A percentile compares a stretch with the other conserved stretches of the same genome.
These are phyloP conservation scores for Pilophorus perplexus DNA, from an alignment of 2,888 invertebrate species.

Conservation along the genomic window DNA sequence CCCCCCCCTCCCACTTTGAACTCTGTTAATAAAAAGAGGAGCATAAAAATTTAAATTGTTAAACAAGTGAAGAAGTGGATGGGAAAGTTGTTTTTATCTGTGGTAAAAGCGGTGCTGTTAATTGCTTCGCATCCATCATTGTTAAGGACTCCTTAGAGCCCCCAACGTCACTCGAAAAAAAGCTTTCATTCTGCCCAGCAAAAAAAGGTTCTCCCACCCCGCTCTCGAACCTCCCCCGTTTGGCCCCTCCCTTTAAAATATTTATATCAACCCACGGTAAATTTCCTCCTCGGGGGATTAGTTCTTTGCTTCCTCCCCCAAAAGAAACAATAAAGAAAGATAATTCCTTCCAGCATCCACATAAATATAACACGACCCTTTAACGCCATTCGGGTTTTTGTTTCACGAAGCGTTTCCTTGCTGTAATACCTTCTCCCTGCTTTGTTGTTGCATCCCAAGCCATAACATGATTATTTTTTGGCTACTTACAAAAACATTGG, in stretches of 20 bases:
- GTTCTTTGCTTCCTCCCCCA: constrained; percentile 19
- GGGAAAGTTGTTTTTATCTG: constrained; percentile 31
- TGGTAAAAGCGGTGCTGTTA: constrained; percentile 26
- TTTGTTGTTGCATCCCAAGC: too few species aligned
- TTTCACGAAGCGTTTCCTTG: neutral
- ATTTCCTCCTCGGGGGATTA: constrained; percentile 21
- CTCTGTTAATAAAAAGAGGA: neutral
- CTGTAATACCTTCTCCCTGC: too few species aligned
- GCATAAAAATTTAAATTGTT: constrained; percentile 15
- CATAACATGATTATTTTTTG: too few species aligned
- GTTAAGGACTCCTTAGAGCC: constrained; percentile 31
- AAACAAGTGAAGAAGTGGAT: constrained; percentile 28
- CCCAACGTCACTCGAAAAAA: constrained; percentile 13
- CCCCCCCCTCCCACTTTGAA: neutral
- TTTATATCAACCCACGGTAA: constrained; percentile 28
- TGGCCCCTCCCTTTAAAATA: constrained; percentile 13
- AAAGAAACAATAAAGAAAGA: constrained; percentile 28
- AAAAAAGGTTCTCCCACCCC: constrained; percentile 9
- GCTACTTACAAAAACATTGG: too few species aligned
- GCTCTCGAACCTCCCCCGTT: neutral
- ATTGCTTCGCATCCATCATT: constrained; percentile 38
- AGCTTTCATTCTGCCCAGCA: constrained; percentile 13
- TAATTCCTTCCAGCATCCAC: constrained; percentile 24
- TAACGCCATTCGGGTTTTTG: constrained; percentile 13
- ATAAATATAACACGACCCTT: constrained; percentile 26